Conservation (phyloP, 1,140 invertebrate genomes). For the Ceratina calcarata region DNA sequence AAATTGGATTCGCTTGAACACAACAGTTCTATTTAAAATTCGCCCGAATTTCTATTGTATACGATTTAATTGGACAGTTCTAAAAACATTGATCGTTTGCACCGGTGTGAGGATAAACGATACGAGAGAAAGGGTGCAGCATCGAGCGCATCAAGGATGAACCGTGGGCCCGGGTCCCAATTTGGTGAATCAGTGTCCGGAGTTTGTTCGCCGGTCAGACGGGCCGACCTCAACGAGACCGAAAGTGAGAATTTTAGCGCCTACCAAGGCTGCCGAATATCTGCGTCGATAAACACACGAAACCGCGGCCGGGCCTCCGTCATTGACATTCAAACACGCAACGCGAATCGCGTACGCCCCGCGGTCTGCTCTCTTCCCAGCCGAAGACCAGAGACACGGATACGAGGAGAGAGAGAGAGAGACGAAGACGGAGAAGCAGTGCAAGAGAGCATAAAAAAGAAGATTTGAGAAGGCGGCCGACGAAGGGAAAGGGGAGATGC, state of each 20-base stretch:
- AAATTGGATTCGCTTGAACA: too few relatives aligned
- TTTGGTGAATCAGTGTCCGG: constrained; percentile 60
- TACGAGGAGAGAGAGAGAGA: constrained; percentile 15
- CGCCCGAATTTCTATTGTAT: too few relatives aligned
- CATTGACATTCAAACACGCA: constrained; percentile 65
- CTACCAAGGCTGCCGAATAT: constrained; percentile 68
- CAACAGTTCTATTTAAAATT: too few relatives aligned
- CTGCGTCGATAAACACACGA: constrained; percentile 62
- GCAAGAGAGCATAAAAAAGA: background rate
- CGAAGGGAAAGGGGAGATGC: constrained; percentile 31
- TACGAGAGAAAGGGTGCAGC: too few relatives aligned
- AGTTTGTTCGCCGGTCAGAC: constrained; percentile 52
- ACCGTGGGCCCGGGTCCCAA: background rate
- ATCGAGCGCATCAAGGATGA: too few relatives aligned
- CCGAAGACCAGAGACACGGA: constrained; percentile 39
- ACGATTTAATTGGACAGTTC: too few relatives aligned
- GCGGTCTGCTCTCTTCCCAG: constrained; percentile 9
- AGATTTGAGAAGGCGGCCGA: background rate
- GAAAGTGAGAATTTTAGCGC: constrained; percentile 76
- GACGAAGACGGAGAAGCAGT: background rate
- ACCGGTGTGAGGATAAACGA: too few relatives aligned
- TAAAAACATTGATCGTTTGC: too few relatives aligned
- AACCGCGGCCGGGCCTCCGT: constrained; percentile 34
- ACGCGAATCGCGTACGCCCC: constrained; percentile 7
- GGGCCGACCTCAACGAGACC: constrained; percentile 56